Evolutionary conservation across 2,113 vertebrate genomes (phyloP), one percentile per base, ranked within the genome.

Genomic region (Callithrix jacchus): DNA sequence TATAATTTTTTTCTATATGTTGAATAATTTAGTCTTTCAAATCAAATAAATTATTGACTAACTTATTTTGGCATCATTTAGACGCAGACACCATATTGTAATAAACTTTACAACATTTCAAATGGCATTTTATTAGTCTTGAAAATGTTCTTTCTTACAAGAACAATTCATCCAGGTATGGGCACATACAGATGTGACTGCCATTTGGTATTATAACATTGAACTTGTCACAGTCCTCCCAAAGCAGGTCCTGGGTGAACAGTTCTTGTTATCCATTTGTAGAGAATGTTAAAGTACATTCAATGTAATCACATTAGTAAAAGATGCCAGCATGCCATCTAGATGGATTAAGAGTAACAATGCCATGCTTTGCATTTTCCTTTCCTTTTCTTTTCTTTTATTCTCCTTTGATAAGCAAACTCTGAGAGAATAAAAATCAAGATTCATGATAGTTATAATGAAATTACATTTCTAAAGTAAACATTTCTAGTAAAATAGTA

Each of bases 391-490:
- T 89, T 71, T 45, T 25, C 45, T 49, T 79, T 20, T 66, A 37
- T 16, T 17, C 35, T 5, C 9, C 14, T 81, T 93, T 76, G 20
- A 73, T 18, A 30, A 87, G 14, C 8, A 79, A 87, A 94, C 58
- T 32, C 3, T 17, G 14, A 74, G 54, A 81, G 40, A 74, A 87
- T 80, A 81, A 96, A 93, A 94, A 66, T 71, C 27, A 64, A 89
- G 37, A 27, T 58, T 56, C 13, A 42, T 11, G 17, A 49, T 40
- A 40, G 30, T 91, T 79, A 71, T 20, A 10, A 45, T 85, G 88
- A 93, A 61, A 74, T 92, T 88, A 32, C 16, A 79, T 61, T 94
- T 87, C 25, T 81, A 61, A 94, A 74, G 25, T 89, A 94, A n/a
- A 74, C 23, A 79, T 80, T 95, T 96, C 66, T 56, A 23, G 25